Base-by-base conservation (phyloP, 2,797 vertebrate species). In the Phataginus tricuspis region DNA sequence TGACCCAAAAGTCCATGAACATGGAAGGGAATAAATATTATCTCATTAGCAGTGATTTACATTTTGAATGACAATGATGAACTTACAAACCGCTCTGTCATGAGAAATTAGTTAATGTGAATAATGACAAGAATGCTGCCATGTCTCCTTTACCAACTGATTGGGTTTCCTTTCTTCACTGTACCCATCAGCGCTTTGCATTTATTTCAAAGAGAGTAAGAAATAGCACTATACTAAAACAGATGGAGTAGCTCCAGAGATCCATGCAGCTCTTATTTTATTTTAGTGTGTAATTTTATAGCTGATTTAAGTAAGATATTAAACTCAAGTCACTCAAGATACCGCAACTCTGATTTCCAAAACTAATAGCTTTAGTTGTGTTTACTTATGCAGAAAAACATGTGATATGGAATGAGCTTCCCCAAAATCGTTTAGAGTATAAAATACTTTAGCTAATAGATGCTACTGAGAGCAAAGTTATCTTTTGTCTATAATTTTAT, bases 11-110 rank as follows among this genome's bases (percentile, higher is more conserved):
- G 75, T 57, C 39, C 57, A 45, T 12, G 42, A 98, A 95, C 23
- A 68, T 49, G 86, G 86, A 59, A 94, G 97, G n/a, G 69, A 98
- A 96, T 34, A 94, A 92, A 34, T 15, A 88, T 66, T 92, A 42
- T 7, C 37, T 97, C 59, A 97, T 98, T 98, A 98, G 7, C 37
- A 69, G 15, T 92, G 68, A 98, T 97, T 98, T 98, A 90, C 90
- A 91, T 49, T 31, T 9, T 85, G 53, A 94, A 74, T 68, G 29
- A 92, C 6, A 95, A 74, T 82, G 86, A 94, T 91, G 63, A 72
- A 77, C 55, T 94, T 93, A 94, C 39, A 86, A 97, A 87, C 57
- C 55, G 53, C 75, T 57, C 61, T 93, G 83, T 88, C 94, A 96
- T 80, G 63, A 94, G 15, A 23, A 66, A 94, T 94, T 75, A 39